Conservation (phyloP, 2,888 invertebrate species). For the Drepana falcataria region DNA sequence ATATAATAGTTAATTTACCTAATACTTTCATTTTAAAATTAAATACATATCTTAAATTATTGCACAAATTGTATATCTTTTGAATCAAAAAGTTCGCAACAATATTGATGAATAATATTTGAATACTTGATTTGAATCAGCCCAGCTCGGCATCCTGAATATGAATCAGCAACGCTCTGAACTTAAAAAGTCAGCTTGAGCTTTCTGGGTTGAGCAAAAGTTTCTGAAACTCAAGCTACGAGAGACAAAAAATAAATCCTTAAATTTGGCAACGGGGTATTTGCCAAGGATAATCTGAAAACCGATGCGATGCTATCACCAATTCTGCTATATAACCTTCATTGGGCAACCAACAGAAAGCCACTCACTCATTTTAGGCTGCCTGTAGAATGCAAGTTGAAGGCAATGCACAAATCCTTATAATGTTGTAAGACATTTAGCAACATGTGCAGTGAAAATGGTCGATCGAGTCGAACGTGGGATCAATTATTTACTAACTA, state of each 20-base stretch:
- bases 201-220: too few relatives aligned
- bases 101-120: too few relatives aligned
- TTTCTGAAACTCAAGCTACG: too few relatives aligned
- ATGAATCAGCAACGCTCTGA: too few relatives aligned
- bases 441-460: slow-evolving; percentile 40
- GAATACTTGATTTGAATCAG: too few relatives aligned
- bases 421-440: slow-evolving; percentile 22
- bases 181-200: too few relatives aligned
- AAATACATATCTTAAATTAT: too few relatives aligned
- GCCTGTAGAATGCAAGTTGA: slow-evolving; percentile 25
- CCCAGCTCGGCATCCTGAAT: too few relatives aligned
- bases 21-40: too few relatives aligned
- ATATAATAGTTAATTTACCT: too few relatives aligned
- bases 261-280: background rate
- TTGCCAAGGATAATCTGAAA: slow-evolving; percentile 14
- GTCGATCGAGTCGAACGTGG: slow-evolving; percentile 62
- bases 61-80: too few relatives aligned
- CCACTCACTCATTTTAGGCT: slow-evolving; percentile 18
- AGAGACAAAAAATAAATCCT: background rate
- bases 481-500: slow-evolving; percentile 61
- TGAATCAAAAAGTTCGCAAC: too few relatives aligned
- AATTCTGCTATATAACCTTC: slow-evolving; percentile 24
- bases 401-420: slow-evolving; percentile 31
- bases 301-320: slow-evolving; percentile 23
- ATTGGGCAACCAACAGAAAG: slow-evolving; percentile 27